phyloP scores from a whole-genome alignment of 2,797 vertebrate species.

The Lepilemur ruficaudatus region DNA sequence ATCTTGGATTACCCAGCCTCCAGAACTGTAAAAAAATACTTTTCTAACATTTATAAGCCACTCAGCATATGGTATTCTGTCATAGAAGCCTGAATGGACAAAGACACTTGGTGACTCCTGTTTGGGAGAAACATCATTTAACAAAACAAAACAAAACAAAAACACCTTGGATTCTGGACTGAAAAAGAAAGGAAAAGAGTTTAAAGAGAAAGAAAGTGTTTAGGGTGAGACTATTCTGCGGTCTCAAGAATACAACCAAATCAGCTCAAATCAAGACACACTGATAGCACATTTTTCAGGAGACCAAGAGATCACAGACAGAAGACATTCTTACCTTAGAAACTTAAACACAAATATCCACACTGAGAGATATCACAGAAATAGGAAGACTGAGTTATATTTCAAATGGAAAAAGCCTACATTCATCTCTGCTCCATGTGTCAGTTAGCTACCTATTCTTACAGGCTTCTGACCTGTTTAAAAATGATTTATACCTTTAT shows the following conservation, averaged over 20 bases:
- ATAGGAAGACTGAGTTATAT: neutral
- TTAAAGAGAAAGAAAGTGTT: neutral
- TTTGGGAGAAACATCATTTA: neutral
- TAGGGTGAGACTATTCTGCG: neutral
- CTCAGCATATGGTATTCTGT: neutral
- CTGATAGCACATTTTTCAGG: neutral
- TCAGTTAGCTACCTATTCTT: neutral
- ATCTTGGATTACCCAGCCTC: neutral
- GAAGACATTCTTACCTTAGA: neutral
- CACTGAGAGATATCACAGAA: neutral
- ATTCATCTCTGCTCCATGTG: neutral
- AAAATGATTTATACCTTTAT: neutral
- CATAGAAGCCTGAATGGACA: neutral
- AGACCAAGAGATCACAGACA: neutral
- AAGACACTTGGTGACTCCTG: neutral
- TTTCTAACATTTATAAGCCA: neutral
- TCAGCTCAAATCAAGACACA: neutral
- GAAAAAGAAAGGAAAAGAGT: neutral
- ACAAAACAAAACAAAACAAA: neutral
- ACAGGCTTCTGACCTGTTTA: neutral
- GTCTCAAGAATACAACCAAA: neutral
- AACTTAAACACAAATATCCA: neutral
- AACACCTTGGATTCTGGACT: neutral
- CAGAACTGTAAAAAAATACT: neutral
- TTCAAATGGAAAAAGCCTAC: neutral